A percentile compares a stretch with the other conserved stretches of the same genome.
Evolutionary conservation across 2,797 vertebrate genomes (phyloP).

Genomic region (Mareca strepera): DNA sequence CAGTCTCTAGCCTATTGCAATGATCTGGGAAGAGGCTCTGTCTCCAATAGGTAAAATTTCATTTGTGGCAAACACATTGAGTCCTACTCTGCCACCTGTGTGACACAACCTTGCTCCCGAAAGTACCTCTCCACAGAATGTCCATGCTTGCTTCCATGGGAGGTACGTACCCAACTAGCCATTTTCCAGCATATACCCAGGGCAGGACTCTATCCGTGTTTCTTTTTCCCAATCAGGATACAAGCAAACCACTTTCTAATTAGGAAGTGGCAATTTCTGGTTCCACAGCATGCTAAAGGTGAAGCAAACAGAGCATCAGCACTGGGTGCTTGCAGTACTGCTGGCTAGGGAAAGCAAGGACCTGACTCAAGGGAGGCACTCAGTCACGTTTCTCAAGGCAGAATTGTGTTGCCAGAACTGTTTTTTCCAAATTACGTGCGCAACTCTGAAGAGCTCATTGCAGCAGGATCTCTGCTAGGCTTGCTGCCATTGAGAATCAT

Average conservation of each 20-base stretch:
- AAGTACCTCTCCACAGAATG: fast-evolving
- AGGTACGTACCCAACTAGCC: not conserved
- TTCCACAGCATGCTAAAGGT: fast-evolving
- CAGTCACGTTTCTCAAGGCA: not conserved
- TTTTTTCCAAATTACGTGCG: not conserved
- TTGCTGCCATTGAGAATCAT: not conserved
- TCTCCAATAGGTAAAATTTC: not conserved
- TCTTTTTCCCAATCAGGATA: fast-evolving
- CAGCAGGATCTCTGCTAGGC: fast-evolving
- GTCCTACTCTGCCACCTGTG: not conserved
- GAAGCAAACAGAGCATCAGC: not conserved
- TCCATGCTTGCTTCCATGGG: not conserved
- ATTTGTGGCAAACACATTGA: fast-evolving
- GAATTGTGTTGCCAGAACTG: not conserved
- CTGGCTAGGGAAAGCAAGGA: not conserved
- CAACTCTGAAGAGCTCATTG: not conserved
- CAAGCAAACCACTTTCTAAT: fast-evolving
- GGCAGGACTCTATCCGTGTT: fast-evolving
- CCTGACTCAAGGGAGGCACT: not conserved
- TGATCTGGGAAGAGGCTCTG: not conserved
- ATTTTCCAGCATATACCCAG: not conserved
- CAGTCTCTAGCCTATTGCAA: fast-evolving
- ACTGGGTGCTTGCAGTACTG: not conserved
- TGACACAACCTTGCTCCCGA: fast-evolving
- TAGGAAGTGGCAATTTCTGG: not conserved